A percentile compares a stretch with the other conserved stretches of the same genome.
These are phyloP conservation scores for Platycheirus rosarum DNA, from an alignment of 2,888 invertebrate species.

Conservation along the genomic window DNA sequence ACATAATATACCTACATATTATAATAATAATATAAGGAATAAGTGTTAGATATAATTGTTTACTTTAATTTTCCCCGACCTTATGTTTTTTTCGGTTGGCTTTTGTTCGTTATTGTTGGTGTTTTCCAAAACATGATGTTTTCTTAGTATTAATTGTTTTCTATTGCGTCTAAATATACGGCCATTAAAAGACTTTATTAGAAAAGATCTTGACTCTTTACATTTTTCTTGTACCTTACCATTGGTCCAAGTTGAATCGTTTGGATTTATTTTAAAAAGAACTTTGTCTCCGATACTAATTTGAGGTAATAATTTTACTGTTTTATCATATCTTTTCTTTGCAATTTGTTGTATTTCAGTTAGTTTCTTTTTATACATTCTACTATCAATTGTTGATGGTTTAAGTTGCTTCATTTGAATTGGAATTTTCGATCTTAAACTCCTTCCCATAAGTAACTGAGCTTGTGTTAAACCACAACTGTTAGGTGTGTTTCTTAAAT, in stretches of 20 bases:
- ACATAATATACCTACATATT: no score
- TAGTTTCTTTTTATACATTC: no score
- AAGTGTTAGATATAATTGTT: neutral
- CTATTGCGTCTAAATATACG: conserved; percentile 22
- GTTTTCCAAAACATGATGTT: no score
- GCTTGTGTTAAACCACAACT: conserved; percentile 4
- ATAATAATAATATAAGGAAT: neutral
- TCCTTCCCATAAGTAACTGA: conserved; percentile 9
- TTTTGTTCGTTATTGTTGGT: no score
- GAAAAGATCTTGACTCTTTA: conserved; percentile 27
- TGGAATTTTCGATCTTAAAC: conserved; percentile 26
- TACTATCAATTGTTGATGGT: no score
- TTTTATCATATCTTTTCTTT: no score
- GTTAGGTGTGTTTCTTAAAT: conserved; percentile 13
- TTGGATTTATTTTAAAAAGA: no score
- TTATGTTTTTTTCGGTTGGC: neutral
- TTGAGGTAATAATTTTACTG: no score
- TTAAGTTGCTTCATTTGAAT: no score
- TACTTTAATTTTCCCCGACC: conserved; percentile 8
- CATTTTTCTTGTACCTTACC: conserved; percentile 12
- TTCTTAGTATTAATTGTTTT: no score
- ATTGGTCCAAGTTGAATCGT: conserved; percentile 23
- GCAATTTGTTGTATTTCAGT: no score
- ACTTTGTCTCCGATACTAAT: no score
- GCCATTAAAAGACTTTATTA: conserved; percentile 24